These are phyloP conservation scores for Ctenicera cuprea DNA, from an alignment of 2,888 invertebrate species.

Conservation along the genomic window DNA sequence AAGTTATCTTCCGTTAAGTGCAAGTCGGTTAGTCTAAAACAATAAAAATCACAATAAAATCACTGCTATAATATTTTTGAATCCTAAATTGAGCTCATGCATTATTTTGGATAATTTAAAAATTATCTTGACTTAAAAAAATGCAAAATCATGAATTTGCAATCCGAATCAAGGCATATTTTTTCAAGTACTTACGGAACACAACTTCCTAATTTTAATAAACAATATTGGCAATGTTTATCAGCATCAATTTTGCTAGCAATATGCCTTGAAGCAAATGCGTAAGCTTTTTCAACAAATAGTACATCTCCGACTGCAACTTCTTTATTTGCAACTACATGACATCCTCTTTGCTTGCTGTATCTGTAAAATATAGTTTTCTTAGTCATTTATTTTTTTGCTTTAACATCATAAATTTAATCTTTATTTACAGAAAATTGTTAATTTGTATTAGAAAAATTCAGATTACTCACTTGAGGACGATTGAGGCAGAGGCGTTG, in stretches of 20 bases:
- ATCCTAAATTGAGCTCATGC: too few species aligned
- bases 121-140: too few species aligned
- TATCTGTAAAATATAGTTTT: conserved; percentile 67
- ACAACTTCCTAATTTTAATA: not conserved
- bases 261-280: conserved; percentile 78
- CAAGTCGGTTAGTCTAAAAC: too few species aligned
- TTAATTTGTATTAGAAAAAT: not conserved
- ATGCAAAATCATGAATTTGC: too few species aligned
- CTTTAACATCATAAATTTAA: too few species aligned
- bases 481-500: not conserved
- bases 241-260: not conserved
- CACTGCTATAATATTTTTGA: too few species aligned
- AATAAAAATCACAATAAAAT: too few species aligned
- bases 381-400: too few species aligned
- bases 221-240: conserved; percentile 9
- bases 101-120: too few species aligned
- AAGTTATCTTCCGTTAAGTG: too few species aligned
- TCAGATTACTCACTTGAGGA: not conserved
- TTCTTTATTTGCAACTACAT: conserved; percentile 77
- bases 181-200: conserved; percentile 2
- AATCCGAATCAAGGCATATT: too few species aligned
- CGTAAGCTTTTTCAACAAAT: conserved; percentile 87
- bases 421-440: not conserved
- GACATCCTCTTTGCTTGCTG: conserved; percentile 77
- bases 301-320: conserved; percentile 82